Evolutionary conservation across 1,140 invertebrate genomes (phyloP).

Genomic region (Brachionus paranguensis): DNA sequence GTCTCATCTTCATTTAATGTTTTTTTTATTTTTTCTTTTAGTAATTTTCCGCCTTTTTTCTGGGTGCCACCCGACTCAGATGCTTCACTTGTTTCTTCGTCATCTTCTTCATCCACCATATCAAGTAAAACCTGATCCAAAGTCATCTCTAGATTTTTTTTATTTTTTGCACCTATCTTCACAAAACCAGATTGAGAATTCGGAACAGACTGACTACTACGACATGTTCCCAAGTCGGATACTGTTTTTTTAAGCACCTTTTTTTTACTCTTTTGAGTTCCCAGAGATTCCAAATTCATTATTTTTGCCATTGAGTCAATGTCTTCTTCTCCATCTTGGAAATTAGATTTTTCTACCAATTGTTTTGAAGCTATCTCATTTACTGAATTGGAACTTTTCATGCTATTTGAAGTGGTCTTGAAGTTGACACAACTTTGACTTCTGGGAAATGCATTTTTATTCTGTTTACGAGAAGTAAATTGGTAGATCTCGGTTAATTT

Average conservation of each 20-base stretch:
- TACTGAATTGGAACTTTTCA: not conserved
- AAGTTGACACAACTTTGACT: constrained; percentile 39
- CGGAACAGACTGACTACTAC: not conserved
- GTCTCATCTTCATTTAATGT: constrained; percentile 2
- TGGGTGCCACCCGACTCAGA: not conserved
- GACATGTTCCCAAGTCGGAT: not conserved
- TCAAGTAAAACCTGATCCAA: not conserved
- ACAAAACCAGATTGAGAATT: not conserved
- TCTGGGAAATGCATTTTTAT: not conserved
- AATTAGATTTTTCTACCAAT: not conserved
- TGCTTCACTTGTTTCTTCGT: not conserved
- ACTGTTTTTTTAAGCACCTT: not conserved
- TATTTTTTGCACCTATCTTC: not conserved
- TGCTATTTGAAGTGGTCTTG: not conserved
- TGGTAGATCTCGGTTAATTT: constrained; percentile 44
- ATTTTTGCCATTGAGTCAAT: constrained; percentile 7
- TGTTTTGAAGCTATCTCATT: not conserved
- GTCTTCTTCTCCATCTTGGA: not conserved
- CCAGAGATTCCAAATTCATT: constrained; percentile 16
- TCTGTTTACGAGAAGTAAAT: constrained; percentile 43
- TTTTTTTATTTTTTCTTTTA: constrained; percentile 23
- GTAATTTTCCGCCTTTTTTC: not conserved
- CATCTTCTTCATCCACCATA: not conserved
- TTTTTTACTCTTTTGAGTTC: not conserved
- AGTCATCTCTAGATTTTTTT: constrained; percentile 10